Base-by-base conservation (phyloP, 2,888 invertebrate genomes). In the Phengaris arion region DNA sequence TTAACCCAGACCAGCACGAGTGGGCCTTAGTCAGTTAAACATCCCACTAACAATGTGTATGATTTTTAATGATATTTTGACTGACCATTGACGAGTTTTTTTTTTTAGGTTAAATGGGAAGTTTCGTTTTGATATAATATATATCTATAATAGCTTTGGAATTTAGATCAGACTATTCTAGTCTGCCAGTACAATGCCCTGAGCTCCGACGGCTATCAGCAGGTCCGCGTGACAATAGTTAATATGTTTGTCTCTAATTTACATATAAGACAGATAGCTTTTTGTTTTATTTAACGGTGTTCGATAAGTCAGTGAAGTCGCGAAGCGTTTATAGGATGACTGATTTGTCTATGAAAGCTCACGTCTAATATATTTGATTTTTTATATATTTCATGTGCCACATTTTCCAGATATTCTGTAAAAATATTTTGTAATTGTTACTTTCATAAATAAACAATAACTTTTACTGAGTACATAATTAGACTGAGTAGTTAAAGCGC, bases 171-270 rank as follows among this genome's bases (percentile, higher is more conserved):
- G 35, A 35, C 64, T 64, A 64, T 64, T 64, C 64, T 64, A 35
- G 22, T 64, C 22, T 22, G 22, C 22, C 64, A 64, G 64, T 64
- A 12, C 64, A 64, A 64, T 64, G 64, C 64, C 64, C 64, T 35
- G 35, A 59, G 64, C 12, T 64, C 64, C 5, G 64, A 35, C 35
- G 9, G 8, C 12, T 13, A 64, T 64, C 64, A 64, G 12, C 35
- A 35, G 64, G 35, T 64, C 35, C 35, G 2, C 12, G 64, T 64
- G 64, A 64, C 64, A 64, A 12, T 64, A 64, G 12, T 64, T 12
- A 64, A 64, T 64, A 59, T 59, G 35, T 64, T 64, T 35, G 64
- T 64, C 12, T 35, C 35, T 64, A 10, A 64, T 64, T 64, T 64
- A 64, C 64, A 64, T 64, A 0, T 35, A 6, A 35, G 22, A 64